phyloP scores from a whole-genome alignment of 1,140 invertebrate species.

The Philopotamus ludificatus region DNA sequence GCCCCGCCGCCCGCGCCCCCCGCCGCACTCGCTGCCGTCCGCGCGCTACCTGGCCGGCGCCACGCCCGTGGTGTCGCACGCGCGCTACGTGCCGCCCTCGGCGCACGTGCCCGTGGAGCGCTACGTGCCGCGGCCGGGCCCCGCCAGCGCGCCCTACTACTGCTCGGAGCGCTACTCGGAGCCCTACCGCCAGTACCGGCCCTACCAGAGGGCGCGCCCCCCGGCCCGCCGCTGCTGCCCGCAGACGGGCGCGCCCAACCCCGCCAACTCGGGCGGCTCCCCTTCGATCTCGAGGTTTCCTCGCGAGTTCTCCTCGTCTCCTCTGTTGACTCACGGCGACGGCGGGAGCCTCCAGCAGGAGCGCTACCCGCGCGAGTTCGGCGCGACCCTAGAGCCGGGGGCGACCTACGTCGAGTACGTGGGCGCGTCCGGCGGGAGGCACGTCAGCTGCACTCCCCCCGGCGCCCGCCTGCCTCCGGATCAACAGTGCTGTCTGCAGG shows the following conservation, averaged over 20 bases:
- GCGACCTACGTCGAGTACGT: constrained; percentile 59
- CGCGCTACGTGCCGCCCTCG: constrained; percentile 59
- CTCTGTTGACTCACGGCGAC: constrained; percentile 55
- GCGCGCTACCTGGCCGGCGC: constrained; percentile 62
- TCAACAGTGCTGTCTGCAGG: constrained; percentile 57
- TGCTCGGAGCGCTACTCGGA: constrained; percentile 53
- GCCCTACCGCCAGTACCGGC: constrained; percentile 55
- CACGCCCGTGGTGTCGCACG: constrained; percentile 51
- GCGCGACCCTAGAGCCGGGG: constrained; percentile 44
- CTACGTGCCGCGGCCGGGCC: constrained; percentile 61
- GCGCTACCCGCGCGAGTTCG: constrained; percentile 51
- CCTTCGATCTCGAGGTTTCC: constrained; percentile 44
- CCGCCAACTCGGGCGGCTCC: constrained; percentile 51
- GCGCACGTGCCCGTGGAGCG: constrained; percentile 54
- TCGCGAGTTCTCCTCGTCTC: constrained; percentile 52
- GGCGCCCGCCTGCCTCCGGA: constrained; percentile 47
- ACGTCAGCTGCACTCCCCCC: constrained; percentile 62
- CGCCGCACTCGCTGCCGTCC: constrained; percentile 50
- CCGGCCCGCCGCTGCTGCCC: constrained; percentile 53
- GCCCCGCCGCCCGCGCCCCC: constrained; percentile 53
- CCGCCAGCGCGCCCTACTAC: constrained; percentile 52
- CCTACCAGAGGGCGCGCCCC: constrained; percentile 52
- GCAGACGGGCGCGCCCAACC: constrained; percentile 56
- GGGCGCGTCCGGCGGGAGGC: constrained; percentile 56
- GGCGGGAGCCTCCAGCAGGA: constrained; percentile 43